Conservation (phyloP, 2,888 invertebrate species). For the Byasa hedistus region DNA sequence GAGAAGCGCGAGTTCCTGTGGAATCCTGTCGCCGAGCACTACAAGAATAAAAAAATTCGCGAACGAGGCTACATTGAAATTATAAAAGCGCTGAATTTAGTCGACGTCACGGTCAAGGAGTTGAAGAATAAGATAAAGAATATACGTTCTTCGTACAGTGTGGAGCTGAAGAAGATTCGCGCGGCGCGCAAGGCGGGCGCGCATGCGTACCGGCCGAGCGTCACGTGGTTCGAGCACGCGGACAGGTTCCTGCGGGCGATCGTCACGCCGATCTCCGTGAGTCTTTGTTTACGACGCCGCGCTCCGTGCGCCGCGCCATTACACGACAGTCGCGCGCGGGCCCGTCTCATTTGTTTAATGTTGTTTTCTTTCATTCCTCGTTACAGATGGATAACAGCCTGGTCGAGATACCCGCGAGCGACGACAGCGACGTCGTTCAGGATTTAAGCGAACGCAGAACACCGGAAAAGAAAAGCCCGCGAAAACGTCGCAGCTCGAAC, state of each 20-base stretch:
- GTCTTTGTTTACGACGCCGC: constrained; percentile 43
- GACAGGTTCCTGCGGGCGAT: constrained; percentile 79
- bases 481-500: constrained; percentile 72
- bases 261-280: constrained; percentile 78
- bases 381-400: constrained; percentile 70
- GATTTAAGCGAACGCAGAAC: constrained; percentile 73
- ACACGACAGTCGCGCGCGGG: background rate
- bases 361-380: constrained; percentile 44
- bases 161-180: constrained; percentile 78
- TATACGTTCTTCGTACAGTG: constrained; percentile 77
- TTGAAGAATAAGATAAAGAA: constrained; percentile 78
- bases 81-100: constrained; percentile 70
- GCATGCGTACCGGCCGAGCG: constrained; percentile 78
- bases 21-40: constrained; percentile 76
- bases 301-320: constrained; percentile 25
- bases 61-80: constrained; percentile 76
- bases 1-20: constrained; percentile 75
- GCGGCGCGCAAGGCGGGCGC: constrained; percentile 77
- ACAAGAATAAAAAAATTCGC: constrained; percentile 76
- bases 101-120: constrained; percentile 75
- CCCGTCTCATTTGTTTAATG: constrained; percentile 18
- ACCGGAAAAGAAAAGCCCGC: constrained; percentile 71
- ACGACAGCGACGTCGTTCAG: constrained; percentile 74
- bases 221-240: constrained; percentile 80
- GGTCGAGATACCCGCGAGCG: constrained; percentile 70